phyloP scores from a whole-genome alignment of 2,113 vertebrate species.

The Daphoenositta chrysoptera region DNA sequence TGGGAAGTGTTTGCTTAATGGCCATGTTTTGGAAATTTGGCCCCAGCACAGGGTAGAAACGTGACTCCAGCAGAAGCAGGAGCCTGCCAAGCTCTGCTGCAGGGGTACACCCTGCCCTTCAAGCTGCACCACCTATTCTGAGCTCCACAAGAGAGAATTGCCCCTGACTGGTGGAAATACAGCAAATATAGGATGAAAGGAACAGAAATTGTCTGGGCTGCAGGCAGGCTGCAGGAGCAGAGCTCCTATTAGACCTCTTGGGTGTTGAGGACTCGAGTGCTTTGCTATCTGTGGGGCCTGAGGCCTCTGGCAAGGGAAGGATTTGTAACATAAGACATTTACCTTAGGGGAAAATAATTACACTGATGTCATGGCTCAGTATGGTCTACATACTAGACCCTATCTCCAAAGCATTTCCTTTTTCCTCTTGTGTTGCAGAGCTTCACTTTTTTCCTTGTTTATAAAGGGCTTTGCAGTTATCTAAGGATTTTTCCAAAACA shows the following conservation, averaged over 20 bases:
- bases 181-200: background rate
- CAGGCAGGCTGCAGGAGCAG: background rate
- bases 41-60: background rate
- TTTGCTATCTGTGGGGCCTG: slow-evolving; percentile 41
- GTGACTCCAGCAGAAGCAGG: background rate
- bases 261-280: background rate
- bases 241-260: background rate
- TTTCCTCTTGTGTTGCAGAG: slow-evolving; percentile 21
- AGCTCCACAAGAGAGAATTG: background rate
- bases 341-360: slow-evolving; percentile 53
- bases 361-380: slow-evolving; percentile 43
- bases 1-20: background rate
- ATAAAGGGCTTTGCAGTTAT: background rate
- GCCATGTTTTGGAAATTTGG: slow-evolving; percentile 23
- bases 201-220: background rate
- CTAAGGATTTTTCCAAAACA: background rate
- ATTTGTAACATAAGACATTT: slow-evolving; percentile 52
- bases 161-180: background rate
- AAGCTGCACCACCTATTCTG: background rate
- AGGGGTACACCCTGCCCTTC: background rate
- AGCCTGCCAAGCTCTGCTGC: background rate
- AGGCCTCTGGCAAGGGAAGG: slow-evolving; percentile 45
- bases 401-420: slow-evolving; percentile 50
- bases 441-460: background rate
- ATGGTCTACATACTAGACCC: background rate